Evolutionary conservation across 2,113 vertebrate species (phyloP), one percentile per base, ranked within the genome.

Genomic region (Sylvilagus bachmani): DNA sequence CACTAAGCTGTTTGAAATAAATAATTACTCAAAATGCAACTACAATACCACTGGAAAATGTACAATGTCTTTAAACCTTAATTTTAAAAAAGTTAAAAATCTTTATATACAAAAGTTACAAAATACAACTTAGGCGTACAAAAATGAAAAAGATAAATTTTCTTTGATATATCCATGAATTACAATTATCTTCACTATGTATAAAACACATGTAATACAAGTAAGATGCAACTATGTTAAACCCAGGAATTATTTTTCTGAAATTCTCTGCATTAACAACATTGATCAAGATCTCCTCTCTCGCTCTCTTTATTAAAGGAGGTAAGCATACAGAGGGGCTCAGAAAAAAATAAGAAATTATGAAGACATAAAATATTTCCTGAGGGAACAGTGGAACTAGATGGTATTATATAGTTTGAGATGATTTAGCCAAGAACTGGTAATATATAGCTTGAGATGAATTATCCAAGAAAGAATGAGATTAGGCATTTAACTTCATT

Each of bases 181-280:
- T 33, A 83, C 36, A 78, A 79, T 79, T 53, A 44, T 33, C 2
- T 22, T 9, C 27, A 27, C 19, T 93, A 22, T 61, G 29, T 89
- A 89, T 90, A 70, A 89, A 96, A 80, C 87, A 86, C 31, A 16
- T 31, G 51, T 24, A 25, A 44, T 33, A 91, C 22, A 62, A 78
- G 33, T 73, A 51, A 78, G 61, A 33, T 31, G 21, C 84, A 79
- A 61, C 91, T 71, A 61, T 38, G 5, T 55, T 88, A 90, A 94
- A 33, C 0, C 6, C 13, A 55, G 8, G 9, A 73, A 80, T 73
- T 64, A 29, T 58, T 83, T 96, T 96, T 74, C 3, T 75, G 0
- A 71, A 93, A 67, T 67, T 87, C 0, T 69, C 19, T 78, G 29
- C n/a, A 64, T 79, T 86, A n/a, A 36, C 90, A 70, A 82, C 11